phyloP scores from a whole-genome alignment of 37 sponge, comb jelly and placozoan species.

The Beroe ovata region DNA sequence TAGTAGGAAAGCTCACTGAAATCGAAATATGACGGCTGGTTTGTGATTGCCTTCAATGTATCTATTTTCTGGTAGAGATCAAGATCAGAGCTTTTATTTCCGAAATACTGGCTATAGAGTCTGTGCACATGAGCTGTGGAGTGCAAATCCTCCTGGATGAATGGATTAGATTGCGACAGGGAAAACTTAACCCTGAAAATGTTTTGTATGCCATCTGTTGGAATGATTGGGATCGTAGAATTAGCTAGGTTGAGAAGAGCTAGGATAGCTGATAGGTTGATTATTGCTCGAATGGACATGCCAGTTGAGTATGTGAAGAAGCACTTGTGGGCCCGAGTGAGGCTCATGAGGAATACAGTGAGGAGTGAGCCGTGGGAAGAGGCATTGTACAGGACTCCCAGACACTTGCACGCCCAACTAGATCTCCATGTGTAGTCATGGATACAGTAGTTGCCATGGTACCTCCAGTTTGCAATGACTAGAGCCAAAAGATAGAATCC shows the following conservation, averaged over 20 bases:
- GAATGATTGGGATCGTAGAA: not conserved
- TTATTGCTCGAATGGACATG: not conserved
- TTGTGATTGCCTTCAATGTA: not conserved
- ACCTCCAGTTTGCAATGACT: not conserved
- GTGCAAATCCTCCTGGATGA: not conserved
- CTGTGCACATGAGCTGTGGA: not conserved
- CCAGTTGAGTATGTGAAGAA: not conserved
- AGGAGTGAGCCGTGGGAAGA: no score
- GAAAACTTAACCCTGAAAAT: not conserved
- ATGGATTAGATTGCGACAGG: not conserved
- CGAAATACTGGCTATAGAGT: not conserved
- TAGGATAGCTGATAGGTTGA: not conserved
- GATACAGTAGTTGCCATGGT: not conserved
- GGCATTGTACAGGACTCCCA: no score
- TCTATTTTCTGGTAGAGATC: not conserved
- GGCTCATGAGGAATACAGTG: no score
- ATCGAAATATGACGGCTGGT: not conserved
- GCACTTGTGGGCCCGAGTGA: no score
- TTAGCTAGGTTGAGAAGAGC: not conserved
- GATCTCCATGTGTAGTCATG: no score
- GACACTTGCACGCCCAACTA: no score
- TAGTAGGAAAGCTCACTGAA: conserved; percentile 6
- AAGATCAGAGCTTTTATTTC: no score
- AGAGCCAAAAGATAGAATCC: not conserved
- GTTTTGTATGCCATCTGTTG: not conserved